Evolutionary conservation across 2,113 vertebrate species (phyloP), one percentile per base, ranked within the genome.

Genomic region (Syrrhaptes paradoxus): DNA sequence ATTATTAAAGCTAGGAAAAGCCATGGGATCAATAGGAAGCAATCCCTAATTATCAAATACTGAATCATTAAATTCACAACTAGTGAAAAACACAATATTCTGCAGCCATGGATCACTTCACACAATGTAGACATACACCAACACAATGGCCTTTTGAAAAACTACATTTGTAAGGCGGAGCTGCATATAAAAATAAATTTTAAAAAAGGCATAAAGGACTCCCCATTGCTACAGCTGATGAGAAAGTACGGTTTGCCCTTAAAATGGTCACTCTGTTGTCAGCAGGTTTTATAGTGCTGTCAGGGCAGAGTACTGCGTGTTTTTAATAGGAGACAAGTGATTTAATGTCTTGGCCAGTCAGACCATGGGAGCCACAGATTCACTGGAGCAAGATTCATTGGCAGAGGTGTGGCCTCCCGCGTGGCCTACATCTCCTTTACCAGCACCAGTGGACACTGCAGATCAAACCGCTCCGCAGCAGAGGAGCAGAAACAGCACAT

Each of bases 221-320:
- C 22, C 8, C 11, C 8, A 1, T 9, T 58, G 19, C 10, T n/a
- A 14, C 2, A 66, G 26, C 0, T 76, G 34, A 46, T 66, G 20
- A 86, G 55, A 62, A 80, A 78, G 67, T 31, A 55, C 58, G 7
- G 5, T 36, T 51, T 92, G 54, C 11, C 31, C 59, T 87, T 59
- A 28, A 58, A 75, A 67, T 0, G 3, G 5, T 46, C 51, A 55
- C 63, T 20, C 17, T 22, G 17, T 32, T 55, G 48, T 89, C 26
- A 78, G 9, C 9, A 43, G 26, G 54, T 68, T 85, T 85, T 25
- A 45, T 17, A n/a, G 41, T 14, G 20, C 6, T 48, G 48, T 19
- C 13, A 22, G n/a, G 46, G n/a, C 66, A 85, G 11, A 57, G 14
- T 15, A 25, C 29, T 15, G 43, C 2, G 1, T 7, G 4, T 32